phyloP scores from a whole-genome alignment of 2,797 vertebrate species.

The Acrocephalus scirpaceus region DNA sequence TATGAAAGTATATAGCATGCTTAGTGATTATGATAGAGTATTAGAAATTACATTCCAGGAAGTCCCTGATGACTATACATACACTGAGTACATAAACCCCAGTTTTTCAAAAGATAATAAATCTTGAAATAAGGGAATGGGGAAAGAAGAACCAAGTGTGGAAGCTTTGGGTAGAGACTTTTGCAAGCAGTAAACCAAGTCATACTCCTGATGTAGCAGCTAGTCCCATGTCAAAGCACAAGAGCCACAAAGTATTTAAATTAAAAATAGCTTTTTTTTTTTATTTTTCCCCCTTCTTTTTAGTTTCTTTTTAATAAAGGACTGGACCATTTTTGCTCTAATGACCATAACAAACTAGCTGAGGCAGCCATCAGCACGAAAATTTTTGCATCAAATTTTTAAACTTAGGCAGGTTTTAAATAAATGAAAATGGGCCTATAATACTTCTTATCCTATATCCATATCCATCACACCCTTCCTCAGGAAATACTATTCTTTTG shows the following conservation, averaged over 20 bases:
- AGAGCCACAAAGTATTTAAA: neutral
- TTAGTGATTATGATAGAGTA: neutral
- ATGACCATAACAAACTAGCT: neutral
- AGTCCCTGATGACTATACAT: neutral
- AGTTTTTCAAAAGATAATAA: neutral
- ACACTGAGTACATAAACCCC: neutral
- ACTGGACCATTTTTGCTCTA: neutral
- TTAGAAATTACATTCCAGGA: neutral
- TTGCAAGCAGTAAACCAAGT: neutral
- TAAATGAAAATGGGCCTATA: neutral
- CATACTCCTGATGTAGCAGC: neutral
- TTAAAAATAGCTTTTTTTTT: neutral
- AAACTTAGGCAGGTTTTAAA: neutral
- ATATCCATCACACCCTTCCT: neutral
- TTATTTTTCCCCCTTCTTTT: neutral
- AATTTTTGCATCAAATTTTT: neutral
- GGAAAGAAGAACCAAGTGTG: neutral
- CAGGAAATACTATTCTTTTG: neutral
- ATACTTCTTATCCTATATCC: neutral
- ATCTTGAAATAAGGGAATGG: neutral
- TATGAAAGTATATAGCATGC: neutral
- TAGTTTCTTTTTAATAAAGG: neutral
- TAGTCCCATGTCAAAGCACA: neutral
- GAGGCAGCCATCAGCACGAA: neutral
- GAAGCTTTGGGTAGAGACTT: neutral